Conservation (phyloP, 2,888 invertebrate genomes). For the Polylopha cassiicola region DNA sequence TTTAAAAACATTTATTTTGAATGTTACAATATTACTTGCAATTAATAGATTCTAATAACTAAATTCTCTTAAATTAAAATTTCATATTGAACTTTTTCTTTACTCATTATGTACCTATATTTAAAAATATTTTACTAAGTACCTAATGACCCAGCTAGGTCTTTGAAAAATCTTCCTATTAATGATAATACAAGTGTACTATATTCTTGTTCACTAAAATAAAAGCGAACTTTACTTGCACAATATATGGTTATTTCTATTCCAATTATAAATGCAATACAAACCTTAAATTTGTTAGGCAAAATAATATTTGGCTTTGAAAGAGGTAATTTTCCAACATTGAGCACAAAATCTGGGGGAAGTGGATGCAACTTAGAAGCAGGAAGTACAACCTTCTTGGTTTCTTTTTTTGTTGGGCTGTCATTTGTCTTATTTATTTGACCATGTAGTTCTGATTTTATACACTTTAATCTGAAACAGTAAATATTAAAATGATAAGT, state of each 20-base stretch:
- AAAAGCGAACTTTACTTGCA: too few species aligned
- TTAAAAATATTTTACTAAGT: too few species aligned
- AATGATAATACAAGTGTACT: too few species aligned
- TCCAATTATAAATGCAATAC: too few species aligned
- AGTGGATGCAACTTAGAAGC: constrained; percentile 61
- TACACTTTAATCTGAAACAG: constrained; percentile 41
- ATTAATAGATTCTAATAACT: too few species aligned
- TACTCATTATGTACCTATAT: not conserved
- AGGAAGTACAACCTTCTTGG: constrained; percentile 51
- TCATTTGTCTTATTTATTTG: constrained; percentile 11
- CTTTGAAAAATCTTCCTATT: too few species aligned
- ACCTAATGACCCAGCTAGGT: too few species aligned
- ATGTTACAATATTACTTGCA: too few species aligned
- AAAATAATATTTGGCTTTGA: not conserved
- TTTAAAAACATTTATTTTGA: too few species aligned
- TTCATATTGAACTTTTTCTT: constrained; percentile 5
- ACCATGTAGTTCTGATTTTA: constrained; percentile 15
- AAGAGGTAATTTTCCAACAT: constrained; percentile 27
- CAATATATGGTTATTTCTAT: too few species aligned
- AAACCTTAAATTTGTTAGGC: too few species aligned
- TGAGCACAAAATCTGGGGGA: constrained; percentile 53
- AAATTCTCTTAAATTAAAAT: not conserved
- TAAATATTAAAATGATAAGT: not conserved
- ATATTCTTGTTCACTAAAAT: too few species aligned
- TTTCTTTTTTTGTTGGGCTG: constrained; percentile 18